Conservation (phyloP, 2,888 invertebrate species). For the Norana najaformis region DNA sequence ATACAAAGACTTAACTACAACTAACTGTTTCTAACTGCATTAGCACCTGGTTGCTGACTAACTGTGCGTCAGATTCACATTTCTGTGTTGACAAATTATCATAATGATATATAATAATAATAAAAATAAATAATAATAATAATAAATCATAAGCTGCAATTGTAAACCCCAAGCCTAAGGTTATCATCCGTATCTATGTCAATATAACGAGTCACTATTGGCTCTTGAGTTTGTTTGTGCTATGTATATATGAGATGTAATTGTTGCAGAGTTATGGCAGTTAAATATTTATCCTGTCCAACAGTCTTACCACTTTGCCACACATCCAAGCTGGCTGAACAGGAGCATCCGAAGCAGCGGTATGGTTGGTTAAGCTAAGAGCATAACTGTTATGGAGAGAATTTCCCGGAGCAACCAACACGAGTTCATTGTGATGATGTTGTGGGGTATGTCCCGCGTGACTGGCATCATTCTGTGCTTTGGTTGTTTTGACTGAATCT, state of each 20-base stretch:
- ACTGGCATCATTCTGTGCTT: neutral
- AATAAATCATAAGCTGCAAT: too few relatives aligned
- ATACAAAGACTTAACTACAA: too few relatives aligned
- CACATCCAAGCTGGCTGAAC: neutral
- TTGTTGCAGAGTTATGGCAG: neutral
- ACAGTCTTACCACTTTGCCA: neutral
- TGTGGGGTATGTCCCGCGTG: too few relatives aligned
- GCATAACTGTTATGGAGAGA: neutral
- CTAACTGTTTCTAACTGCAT: too few relatives aligned
- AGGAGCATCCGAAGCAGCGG: neutral
- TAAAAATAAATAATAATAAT: neutral
- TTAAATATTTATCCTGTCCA: neutral
- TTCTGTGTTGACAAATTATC: too few relatives aligned
- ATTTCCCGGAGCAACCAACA: neutral
- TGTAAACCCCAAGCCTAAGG: too few relatives aligned
- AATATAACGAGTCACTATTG: too few relatives aligned
- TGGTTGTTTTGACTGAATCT: neutral
- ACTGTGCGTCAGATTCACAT: too few relatives aligned
- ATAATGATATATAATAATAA: too few relatives aligned
- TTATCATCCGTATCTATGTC: too few relatives aligned
- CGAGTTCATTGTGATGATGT: neutral
- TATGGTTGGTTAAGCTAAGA: neutral
- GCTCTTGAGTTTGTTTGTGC: too few relatives aligned
- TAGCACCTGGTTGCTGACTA: too few relatives aligned
- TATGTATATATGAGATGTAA: neutral